Conservation (phyloP, 2,888 invertebrate species). For the Gymnocheta viridis region DNA sequence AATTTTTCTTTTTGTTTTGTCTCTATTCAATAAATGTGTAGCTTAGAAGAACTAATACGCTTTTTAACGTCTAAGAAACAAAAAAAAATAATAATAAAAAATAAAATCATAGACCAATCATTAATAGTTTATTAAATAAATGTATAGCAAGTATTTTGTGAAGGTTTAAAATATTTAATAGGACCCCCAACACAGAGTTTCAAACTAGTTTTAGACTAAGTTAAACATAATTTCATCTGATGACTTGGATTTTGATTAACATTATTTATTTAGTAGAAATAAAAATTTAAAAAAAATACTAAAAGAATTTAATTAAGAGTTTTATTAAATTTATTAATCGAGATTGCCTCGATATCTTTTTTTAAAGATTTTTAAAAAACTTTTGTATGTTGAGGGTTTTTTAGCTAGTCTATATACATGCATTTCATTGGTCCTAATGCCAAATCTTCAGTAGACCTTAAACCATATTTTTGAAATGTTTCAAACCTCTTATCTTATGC, state of each 20-base stretch:
- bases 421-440: too few species aligned
- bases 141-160: background rate
- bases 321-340: background rate
- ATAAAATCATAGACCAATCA: slow-evolving; percentile 33
- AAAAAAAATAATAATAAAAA: too few species aligned
- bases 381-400: too few species aligned
- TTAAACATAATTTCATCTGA: background rate
- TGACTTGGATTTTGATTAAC: background rate
- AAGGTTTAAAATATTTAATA: background rate
- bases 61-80: slow-evolving; percentile 11
- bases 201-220: slow-evolving; percentile 14
- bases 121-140: slow-evolving; percentile 2
- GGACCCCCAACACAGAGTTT: slow-evolving; percentile 31
- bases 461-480: too few species aligned
- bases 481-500: too few species aligned
- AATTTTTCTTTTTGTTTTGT: background rate
- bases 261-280: slow-evolving; percentile 12
- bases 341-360: too few species aligned
- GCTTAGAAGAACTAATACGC: slow-evolving; percentile 11
- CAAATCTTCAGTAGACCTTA: too few species aligned
- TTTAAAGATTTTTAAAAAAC: too few species aligned
- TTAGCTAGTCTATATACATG: too few species aligned
- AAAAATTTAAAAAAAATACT: background rate
- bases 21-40: slow-evolving; percentile 33
- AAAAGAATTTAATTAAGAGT: background rate